These are phyloP conservation scores for Condylostylus longicornis DNA, from an alignment of 1,140 invertebrate genomes.

Conservation along the genomic window DNA sequence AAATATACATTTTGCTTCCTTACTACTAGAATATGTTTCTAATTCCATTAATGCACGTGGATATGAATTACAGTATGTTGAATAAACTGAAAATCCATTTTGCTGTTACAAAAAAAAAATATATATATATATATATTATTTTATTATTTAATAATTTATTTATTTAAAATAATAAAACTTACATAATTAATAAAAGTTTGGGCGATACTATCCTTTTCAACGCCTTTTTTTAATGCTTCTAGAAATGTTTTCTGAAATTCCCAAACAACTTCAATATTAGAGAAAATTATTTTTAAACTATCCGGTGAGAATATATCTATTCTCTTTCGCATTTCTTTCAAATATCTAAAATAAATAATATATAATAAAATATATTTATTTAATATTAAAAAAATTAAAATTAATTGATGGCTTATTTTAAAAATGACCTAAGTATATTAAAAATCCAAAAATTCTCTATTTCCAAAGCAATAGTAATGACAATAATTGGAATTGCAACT, in stretches of 20 bases:
- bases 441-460: not conserved
- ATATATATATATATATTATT: conserved; percentile 2
- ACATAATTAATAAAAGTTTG: conserved; percentile 31
- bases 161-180: conserved; percentile 3
- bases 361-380: conserved; percentile 1
- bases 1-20: conserved; percentile 24
- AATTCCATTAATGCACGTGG: conserved; percentile 36
- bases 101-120: conserved; percentile 35
- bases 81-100: conserved; percentile 68
- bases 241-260: conserved; percentile 26
- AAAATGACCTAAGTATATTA: not conserved
- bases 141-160: no score
- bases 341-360: conserved; percentile 14
- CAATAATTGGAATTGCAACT: not conserved
- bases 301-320: conserved; percentile 30
- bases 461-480: not conserved
- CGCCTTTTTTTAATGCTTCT: conserved; percentile 19
- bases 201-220: conserved; percentile 29
- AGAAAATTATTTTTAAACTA: conserved; percentile 28
- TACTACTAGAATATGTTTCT: conserved; percentile 26
- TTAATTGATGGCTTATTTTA: no score
- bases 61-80: conserved; percentile 85
- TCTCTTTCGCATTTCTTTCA: conserved; percentile 30
- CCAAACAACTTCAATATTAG: conserved; percentile 26
- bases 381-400: conserved; percentile 1